phyloP scores from a whole-genome alignment of 1,140 invertebrate species.

The Drosophila tropicalis region DNA sequence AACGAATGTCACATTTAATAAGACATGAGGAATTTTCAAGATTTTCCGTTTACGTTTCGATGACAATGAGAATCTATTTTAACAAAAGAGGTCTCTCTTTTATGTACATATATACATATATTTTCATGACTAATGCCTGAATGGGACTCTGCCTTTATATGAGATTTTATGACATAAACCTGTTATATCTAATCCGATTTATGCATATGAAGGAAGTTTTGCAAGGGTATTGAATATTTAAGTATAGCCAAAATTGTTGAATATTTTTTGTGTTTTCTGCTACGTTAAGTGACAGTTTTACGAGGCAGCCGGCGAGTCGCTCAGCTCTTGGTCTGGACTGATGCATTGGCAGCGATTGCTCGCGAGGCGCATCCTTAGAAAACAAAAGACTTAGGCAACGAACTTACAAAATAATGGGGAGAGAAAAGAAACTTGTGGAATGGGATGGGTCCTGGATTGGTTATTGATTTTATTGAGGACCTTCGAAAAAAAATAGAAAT shows the following conservation, averaged over 20 bases:
- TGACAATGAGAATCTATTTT: too few species aligned
- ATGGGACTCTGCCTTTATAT: background rate
- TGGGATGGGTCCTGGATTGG: background rate
- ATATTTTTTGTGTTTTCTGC: conserved; percentile 38
- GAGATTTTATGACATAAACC: background rate
- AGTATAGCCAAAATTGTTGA: background rate
- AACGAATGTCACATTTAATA: background rate
- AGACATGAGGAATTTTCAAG: too few species aligned
- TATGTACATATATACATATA: too few species aligned
- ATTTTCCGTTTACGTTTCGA: too few species aligned
- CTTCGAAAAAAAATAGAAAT: background rate
- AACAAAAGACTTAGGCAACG: conserved; percentile 39
- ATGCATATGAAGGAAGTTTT: background rate
- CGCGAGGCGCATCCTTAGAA: background rate
- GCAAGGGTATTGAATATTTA: background rate
- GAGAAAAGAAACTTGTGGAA: background rate
- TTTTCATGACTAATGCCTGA: background rate
- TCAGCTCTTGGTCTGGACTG: conserved; percentile 2
- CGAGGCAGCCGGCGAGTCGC: conserved; percentile 35
- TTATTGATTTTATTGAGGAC: background rate
- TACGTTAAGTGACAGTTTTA: conserved; percentile 59
- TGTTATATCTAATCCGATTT: background rate
- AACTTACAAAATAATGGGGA: conserved; percentile 23
- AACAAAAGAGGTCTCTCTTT: too few species aligned
- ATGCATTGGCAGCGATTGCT: conserved; percentile 25